Conservation (phyloP, 2,888 invertebrate genomes). For the Eilema depressum region DNA sequence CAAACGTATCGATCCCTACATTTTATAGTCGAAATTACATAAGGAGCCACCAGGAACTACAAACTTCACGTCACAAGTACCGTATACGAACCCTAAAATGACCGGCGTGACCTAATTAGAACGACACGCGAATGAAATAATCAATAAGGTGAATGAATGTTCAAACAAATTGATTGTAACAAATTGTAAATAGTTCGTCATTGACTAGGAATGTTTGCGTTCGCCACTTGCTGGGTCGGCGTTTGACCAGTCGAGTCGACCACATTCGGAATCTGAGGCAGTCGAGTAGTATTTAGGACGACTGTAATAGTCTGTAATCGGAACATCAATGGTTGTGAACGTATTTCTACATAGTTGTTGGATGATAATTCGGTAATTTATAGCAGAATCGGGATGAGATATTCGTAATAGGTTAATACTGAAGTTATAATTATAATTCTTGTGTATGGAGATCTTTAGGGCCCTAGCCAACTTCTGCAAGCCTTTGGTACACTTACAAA, state of each 20-base stretch:
- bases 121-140: slow-evolving; percentile 58
- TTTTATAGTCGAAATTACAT: slow-evolving; percentile 44
- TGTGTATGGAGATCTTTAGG: not conserved
- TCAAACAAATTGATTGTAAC: slow-evolving; percentile 57
- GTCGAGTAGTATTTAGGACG: slow-evolving; percentile 1
- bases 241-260: not conserved
- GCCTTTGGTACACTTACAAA: not conserved
- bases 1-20: slow-evolving; percentile 40
- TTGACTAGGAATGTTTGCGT: slow-evolving; percentile 57
- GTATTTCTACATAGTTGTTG: too few relatives aligned
- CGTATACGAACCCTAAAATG: slow-evolving; percentile 28
- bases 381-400: not conserved
- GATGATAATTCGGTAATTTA: too few relatives aligned
- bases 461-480: not conserved
- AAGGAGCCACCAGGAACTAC: slow-evolving; percentile 44
- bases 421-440: too few relatives aligned
- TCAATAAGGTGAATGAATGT: slow-evolving; percentile 63
- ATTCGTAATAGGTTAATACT: not conserved
- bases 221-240: slow-evolving; percentile 49
- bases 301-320: not conserved
- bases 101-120: slow-evolving; percentile 73
- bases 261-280: not conserved
- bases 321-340: slow-evolving; percentile 1
- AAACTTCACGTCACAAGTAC: slow-evolving; percentile 29
- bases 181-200: slow-evolving; percentile 59